Evolutionary conservation across 2,888 invertebrate species (phyloP).

Genomic region (Gastracanthus pulcherrimus): DNA sequence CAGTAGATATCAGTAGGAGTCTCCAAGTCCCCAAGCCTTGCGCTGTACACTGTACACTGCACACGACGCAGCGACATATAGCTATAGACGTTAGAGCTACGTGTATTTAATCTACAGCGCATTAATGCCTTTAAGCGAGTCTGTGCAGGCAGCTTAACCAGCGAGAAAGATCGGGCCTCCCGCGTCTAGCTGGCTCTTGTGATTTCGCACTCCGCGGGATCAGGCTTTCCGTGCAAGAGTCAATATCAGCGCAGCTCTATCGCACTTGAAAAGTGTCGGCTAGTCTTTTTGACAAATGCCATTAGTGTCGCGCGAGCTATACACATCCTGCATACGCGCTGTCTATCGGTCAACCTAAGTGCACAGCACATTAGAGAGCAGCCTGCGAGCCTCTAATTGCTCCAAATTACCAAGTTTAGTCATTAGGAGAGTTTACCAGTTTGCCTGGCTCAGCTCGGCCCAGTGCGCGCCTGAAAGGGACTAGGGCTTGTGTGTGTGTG

Average conservation of each 20-base stretch:
- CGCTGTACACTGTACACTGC: constrained; percentile 59
- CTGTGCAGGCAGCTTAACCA: no score
- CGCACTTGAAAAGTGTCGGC: no score
- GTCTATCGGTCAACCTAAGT: constrained; percentile 75
- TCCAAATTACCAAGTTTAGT: constrained; percentile 78
- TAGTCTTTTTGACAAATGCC: background rate
- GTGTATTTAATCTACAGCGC: constrained; percentile 72
- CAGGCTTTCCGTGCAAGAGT: background rate
- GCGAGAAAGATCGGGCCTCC: background rate
- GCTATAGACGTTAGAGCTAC: no score
- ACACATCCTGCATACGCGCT: constrained; percentile 60
- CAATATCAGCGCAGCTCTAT: no score
- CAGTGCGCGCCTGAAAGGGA: no score
- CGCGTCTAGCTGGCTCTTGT: background rate
- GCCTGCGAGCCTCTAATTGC: constrained; percentile 72
- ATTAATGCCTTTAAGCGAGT: constrained; percentile 69
- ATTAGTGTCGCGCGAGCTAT: constrained; percentile 16
- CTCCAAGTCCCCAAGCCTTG: constrained; percentile 70
- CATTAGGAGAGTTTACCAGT: constrained; percentile 77
- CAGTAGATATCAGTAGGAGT: constrained; percentile 68
- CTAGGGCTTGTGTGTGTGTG: no score
- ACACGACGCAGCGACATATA: constrained; percentile 68
- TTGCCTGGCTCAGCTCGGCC: constrained; percentile 66
- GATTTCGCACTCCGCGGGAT: background rate
- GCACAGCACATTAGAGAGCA: constrained; percentile 71